phyloP scores from a whole-genome alignment of 2,797 vertebrate genomes.

The Stomatorhinus walkeri region DNA sequence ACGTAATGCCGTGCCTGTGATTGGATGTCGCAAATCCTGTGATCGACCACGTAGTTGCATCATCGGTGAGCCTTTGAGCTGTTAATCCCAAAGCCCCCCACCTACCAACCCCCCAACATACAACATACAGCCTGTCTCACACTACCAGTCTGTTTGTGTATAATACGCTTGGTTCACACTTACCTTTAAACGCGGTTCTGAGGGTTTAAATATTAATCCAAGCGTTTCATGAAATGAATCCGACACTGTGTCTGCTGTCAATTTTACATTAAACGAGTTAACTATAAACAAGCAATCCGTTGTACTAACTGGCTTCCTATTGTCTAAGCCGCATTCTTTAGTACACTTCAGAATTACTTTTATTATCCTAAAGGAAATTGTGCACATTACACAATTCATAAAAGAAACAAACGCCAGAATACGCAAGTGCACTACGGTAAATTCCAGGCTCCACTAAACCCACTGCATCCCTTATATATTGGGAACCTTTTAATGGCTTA shows the following conservation, averaged over 20 bases:
- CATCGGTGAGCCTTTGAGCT: neutral
- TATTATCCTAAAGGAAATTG: neutral
- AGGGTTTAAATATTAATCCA: slow-evolving; percentile 22
- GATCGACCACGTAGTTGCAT: neutral
- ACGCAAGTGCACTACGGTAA: neutral
- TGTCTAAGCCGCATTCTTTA: neutral
- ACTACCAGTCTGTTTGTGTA: neutral
- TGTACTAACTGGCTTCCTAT: neutral
- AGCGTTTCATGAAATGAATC: slow-evolving; percentile 17
- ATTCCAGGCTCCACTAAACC: neutral
- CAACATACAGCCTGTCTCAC: neutral
- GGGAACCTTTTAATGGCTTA: neutral
- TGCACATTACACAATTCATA: neutral
- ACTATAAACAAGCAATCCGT: neutral
- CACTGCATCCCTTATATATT: neutral
- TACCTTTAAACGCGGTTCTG: neutral
- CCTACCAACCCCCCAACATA: neutral
- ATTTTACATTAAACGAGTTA: neutral
- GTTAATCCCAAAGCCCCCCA: neutral
- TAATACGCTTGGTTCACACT: neutral
- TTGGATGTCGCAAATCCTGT: neutral
- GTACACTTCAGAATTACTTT: neutral
- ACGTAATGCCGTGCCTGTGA: neutral
- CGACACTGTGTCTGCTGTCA: neutral
- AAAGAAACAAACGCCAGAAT: too few species aligned